Percentiles rank a stretch among this genome's conserved stretches.
These are phyloP conservation scores for Phenacoccus solenopsis DNA, from an alignment of 1,140 invertebrate genomes.

Conservation along the genomic window DNA sequence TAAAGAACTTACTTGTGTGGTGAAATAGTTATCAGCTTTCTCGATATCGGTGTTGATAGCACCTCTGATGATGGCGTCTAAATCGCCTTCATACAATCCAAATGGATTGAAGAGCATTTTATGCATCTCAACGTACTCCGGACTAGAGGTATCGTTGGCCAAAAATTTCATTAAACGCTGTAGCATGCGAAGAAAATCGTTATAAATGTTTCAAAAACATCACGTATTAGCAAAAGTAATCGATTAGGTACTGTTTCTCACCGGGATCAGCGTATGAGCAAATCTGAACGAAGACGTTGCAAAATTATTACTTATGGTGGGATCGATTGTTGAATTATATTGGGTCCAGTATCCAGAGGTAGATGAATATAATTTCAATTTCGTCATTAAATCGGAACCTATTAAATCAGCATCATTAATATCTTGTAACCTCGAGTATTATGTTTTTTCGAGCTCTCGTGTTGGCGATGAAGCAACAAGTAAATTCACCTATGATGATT, in stretches of 20 bases:
- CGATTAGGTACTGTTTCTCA: constrained; percentile 28
- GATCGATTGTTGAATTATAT: constrained; percentile 60
- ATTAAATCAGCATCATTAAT: too few relatives aligned
- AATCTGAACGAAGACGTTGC: constrained; percentile 81
- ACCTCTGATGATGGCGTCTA: constrained; percentile 46
- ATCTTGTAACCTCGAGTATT: too few relatives aligned
- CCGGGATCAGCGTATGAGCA: constrained; percentile 70
- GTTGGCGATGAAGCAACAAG: too few relatives aligned
- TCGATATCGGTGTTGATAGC: constrained; percentile 52
- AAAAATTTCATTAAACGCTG: constrained; percentile 52
- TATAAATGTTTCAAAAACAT: too few relatives aligned
- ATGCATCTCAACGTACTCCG: constrained; percentile 56
- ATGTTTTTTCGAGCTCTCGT: too few relatives aligned
- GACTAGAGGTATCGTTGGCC: constrained; percentile 41
- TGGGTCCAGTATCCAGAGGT: constrained; percentile 45
- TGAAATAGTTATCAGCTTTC: constrained; percentile 52
- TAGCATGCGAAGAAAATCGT: too few relatives aligned
- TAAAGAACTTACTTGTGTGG: constrained; percentile 41
- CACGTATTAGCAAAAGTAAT: too few relatives aligned
- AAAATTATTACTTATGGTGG: constrained; percentile 80
- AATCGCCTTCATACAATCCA: constrained; percentile 48
- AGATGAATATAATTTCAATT: constrained; percentile 45
- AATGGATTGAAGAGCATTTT: constrained; percentile 75
- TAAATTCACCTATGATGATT: constrained; percentile 55
- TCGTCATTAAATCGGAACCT: constrained; percentile 42